Conservation (phyloP, 2,888 invertebrate species). For the Tetranychus piercei region DNA sequence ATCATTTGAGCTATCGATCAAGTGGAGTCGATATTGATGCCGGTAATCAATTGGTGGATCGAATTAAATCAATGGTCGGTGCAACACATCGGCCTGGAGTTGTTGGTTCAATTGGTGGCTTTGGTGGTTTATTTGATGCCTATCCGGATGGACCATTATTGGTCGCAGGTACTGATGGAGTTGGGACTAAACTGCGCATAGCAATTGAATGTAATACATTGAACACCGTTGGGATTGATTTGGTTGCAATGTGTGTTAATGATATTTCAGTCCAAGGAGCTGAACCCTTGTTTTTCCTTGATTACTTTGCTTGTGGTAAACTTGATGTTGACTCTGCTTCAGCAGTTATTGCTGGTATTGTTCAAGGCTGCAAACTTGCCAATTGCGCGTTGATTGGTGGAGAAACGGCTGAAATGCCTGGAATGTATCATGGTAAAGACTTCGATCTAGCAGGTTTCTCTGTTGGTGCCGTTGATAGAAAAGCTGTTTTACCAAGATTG, state of each 20-base stretch:
- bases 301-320: slow-evolving; percentile 83
- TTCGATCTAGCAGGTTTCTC: slow-evolving; percentile 93
- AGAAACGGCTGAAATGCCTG: slow-evolving; percentile 95
- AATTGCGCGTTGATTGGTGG: slow-evolving; percentile 76
- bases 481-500: slow-evolving; percentile 49
- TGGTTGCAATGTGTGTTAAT: slow-evolving; percentile 96
- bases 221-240: slow-evolving; percentile 70
- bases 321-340: slow-evolving; percentile 57
- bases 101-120: slow-evolving; percentile 66
- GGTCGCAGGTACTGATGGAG: slow-evolving; percentile 86
- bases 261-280: slow-evolving; percentile 87
- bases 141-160: slow-evolving; percentile 57
- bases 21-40: slow-evolving; percentile 80
- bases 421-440: slow-evolving; percentile 64
- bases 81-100: slow-evolving; percentile 59
- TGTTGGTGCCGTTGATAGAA: slow-evolving; percentile 71
- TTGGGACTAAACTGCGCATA: slow-evolving; percentile 87
- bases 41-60: slow-evolving; percentile 62
- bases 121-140: slow-evolving; percentile 80
- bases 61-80: slow-evolving; percentile 60
- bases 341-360: slow-evolving; percentile 63
- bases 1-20: slow-evolving; percentile 57
- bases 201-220: slow-evolving; percentile 31
- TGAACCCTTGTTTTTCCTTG: slow-evolving; percentile 83
- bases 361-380: slow-evolving; percentile 64